Evolutionary conservation across 2,888 invertebrate genomes (phyloP).

Genomic region (Cephus pygmeus): DNA sequence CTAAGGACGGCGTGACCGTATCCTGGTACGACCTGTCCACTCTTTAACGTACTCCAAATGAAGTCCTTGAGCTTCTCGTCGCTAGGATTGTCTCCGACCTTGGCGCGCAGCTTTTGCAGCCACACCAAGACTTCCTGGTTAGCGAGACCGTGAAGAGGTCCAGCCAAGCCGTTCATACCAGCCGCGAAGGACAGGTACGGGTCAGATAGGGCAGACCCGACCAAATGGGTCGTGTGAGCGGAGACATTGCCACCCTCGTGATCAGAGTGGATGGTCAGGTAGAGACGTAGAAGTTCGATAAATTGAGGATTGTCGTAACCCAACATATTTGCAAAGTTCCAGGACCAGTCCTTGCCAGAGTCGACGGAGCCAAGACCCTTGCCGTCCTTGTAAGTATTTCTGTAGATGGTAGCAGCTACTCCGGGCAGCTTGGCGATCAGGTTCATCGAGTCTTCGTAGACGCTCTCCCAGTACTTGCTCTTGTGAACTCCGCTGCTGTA

Average conservation of each 20-base stretch:
- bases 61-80: slow-evolving; percentile 95
- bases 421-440: slow-evolving; percentile 95
- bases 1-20: slow-evolving; percentile 96
- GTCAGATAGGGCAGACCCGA: slow-evolving; percentile 93
- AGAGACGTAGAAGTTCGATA: slow-evolving; percentile 91
- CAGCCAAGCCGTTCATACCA: slow-evolving; percentile 93
- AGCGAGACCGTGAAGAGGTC: slow-evolving; percentile 95
- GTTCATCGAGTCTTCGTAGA: slow-evolving; percentile 94
- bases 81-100: slow-evolving; percentile 86
- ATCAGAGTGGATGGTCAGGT: slow-evolving; percentile 92
- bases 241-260: slow-evolving; percentile 98
- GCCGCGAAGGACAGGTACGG: slow-evolving; percentile 93
- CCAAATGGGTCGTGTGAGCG: slow-evolving; percentile 93
- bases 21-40: slow-evolving; percentile 96
- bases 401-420: slow-evolving; percentile 93
- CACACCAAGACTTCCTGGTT: slow-evolving; percentile 94
- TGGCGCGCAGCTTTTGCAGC: slow-evolving; percentile 88
- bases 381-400: slow-evolving; percentile 86
- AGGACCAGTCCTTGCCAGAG: slow-evolving; percentile 90
- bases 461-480: slow-evolving; percentile 89
- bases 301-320: slow-evolving; percentile 88
- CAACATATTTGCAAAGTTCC: slow-evolving; percentile 92
- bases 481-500: slow-evolving; percentile 90
- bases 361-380: slow-evolving; percentile 91
- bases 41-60: slow-evolving; percentile 96